Evolutionary conservation across 2,113 vertebrate species (phyloP), one percentile per base, ranked within the genome.

Genomic region (Conger conger): DNA sequence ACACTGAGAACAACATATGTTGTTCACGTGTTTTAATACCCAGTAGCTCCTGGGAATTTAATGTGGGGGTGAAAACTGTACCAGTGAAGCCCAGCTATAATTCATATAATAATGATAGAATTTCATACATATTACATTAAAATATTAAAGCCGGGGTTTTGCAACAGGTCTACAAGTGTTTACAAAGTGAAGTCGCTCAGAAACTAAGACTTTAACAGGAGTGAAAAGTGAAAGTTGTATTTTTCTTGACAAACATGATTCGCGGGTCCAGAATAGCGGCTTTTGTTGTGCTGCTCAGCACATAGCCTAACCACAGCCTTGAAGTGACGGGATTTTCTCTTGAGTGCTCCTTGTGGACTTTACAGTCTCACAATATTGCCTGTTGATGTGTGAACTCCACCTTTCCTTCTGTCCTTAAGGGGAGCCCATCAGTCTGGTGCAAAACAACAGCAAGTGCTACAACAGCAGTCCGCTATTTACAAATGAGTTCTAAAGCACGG

Each of bases 11-110:
- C 40, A 42, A 42, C 9, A 57, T n/a, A 68, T 68, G 60, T n/a
- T 68, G 60, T 20, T 68, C 23, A n/a, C 20, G 27, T 68, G 27
- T n/a, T 68, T 0, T 73, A 30, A 73, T 33, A 73, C 27, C 11
- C 68, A 73, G n/a, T 73, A 73, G 68, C 13, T 73, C 9, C 68
- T 73, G 68, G 68, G 68, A 73, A 73, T 73, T 73, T 73, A 30
- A 73, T 30, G n/a, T 73, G 6, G 68, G 30, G 27, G n/a, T 73
- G 68, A 73, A 73, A 33, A 73, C 33, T 73, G 3, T 63, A 63
- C 20, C 23, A 27, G 27, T 63, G 57, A 23, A 63, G 8, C 57
- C 18, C 5, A 63, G 23, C 23, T 27, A 63, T 27, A 63, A 63
- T 63, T 27, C 11, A 50, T 50, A 50, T 50, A 50, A 15, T 15